Evolutionary conservation across 2,888 invertebrate species (phyloP).

Genomic region (Biston betularia): DNA sequence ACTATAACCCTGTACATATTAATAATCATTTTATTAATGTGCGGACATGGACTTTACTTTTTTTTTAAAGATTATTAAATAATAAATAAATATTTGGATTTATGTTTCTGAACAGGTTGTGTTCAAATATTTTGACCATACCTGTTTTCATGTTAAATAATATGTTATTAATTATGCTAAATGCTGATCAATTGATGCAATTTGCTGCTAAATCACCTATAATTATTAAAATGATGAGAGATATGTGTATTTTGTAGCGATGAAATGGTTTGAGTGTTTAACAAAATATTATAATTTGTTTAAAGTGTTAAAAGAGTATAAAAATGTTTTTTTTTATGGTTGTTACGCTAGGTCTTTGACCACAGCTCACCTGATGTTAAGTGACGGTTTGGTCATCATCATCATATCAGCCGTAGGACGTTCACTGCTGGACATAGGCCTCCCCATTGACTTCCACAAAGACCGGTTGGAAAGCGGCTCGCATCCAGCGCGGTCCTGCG

Average conservation of each 20-base stretch:
- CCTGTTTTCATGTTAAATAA: neutral
- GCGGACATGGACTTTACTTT: conserved; percentile 21
- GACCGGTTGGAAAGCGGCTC: too few species aligned
- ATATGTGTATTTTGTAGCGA: conserved; percentile 3
- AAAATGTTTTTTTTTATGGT: neutral
- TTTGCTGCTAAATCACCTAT: conserved; percentile 11
- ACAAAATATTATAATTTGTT: neutral
- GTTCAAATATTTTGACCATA: conserved; percentile 17
- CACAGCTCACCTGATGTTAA: too few species aligned
- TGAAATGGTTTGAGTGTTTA: neutral
- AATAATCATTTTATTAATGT: conserved; percentile 7
- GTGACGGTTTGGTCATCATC: too few species aligned
- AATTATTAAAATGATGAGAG: conserved; percentile 7
- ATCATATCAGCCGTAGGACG: too few species aligned
- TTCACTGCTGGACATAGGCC: too few species aligned
- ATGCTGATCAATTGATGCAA: conserved; percentile 9
- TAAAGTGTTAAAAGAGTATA: neutral
- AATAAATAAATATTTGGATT: conserved; percentile 2
- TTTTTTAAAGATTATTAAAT: conserved; percentile 7
- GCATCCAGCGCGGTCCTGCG: too few species aligned
- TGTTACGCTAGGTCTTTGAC: too few species aligned
- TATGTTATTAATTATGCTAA: conserved; percentile 18
- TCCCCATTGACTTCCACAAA: too few species aligned
- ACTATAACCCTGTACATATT: neutral
- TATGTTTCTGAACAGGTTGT: neutral